phyloP scores from a whole-genome alignment of 2,888 invertebrate genomes.

The Pycnomerus fuliginosus region DNA sequence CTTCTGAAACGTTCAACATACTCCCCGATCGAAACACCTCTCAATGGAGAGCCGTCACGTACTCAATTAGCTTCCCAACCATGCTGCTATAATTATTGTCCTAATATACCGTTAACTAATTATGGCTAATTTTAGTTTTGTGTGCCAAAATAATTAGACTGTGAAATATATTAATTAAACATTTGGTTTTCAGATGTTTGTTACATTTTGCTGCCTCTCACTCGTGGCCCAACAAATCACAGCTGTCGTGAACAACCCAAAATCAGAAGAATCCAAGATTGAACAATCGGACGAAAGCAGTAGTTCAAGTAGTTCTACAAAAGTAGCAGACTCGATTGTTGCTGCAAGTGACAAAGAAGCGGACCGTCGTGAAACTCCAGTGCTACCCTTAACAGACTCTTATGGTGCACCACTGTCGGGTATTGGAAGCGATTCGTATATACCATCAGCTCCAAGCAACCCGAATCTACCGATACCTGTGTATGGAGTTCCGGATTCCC shows the following conservation, averaged over 20 bases:
- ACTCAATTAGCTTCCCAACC: slow-evolving; percentile 10
- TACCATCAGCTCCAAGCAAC: slow-evolving; percentile 47
- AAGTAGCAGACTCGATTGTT: slow-evolving; percentile 38
- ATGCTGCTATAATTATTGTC: slow-evolving; percentile 5
- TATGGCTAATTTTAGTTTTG: slow-evolving; percentile 10
- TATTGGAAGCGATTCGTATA: slow-evolving; percentile 53
- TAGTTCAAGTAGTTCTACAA: slow-evolving; percentile 29
- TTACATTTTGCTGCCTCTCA: slow-evolving; percentile 41
- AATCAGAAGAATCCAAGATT: slow-evolving; percentile 23
- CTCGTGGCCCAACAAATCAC: slow-evolving; percentile 43
- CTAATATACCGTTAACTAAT: slow-evolving; percentile 6
- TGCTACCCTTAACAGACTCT: slow-evolving; percentile 43
- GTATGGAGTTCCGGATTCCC: slow-evolving; percentile 60
- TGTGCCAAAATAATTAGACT: slow-evolving; percentile 12
- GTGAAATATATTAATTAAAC: slow-evolving; percentile 12
- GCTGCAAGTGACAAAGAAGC: slow-evolving; percentile 43
- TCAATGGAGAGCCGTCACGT: slow-evolving; percentile 12
- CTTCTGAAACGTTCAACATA: slow-evolving; percentile 9
- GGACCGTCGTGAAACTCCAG: slow-evolving; percentile 47
- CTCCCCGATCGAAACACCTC: slow-evolving; percentile 4
- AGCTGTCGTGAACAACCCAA: slow-evolving; percentile 49
- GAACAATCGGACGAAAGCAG: slow-evolving; percentile 24
- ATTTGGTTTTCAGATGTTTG: slow-evolving; percentile 40
- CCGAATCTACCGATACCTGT: slow-evolving; percentile 59
- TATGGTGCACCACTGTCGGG: slow-evolving; percentile 59